Percentiles rank a stretch among this genome's conserved stretches.
Evolutionary conservation across 1,140 invertebrate species (phyloP).

Genomic region (Tenebrio molitor): DNA sequence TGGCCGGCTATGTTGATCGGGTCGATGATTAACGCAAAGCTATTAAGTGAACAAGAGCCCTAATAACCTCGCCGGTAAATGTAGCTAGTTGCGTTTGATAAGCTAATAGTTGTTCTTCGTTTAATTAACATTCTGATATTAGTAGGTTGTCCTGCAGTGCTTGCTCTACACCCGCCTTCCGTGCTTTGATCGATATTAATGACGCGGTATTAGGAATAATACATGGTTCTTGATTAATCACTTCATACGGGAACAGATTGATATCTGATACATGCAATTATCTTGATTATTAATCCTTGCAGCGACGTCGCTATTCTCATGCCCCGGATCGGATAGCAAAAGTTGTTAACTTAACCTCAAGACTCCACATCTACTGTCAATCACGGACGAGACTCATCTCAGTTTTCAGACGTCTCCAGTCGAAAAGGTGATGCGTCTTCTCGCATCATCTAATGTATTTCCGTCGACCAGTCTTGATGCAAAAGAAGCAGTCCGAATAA

Average conservation of each 20-base stretch:
- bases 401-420: not conserved
- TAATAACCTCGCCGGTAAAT: slow-evolving; percentile 36
- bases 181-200: slow-evolving; percentile 35
- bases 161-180: slow-evolving; percentile 28
- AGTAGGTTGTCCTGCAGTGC: slow-evolving; percentile 26
- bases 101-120: slow-evolving; percentile 39
- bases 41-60: slow-evolving; percentile 30
- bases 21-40: slow-evolving; percentile 34
- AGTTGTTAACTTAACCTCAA: slow-evolving; percentile 15
- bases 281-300: slow-evolving; percentile 31
- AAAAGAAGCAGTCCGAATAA: not conserved
- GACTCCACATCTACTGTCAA: slow-evolving; percentile 7
- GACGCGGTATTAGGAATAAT: slow-evolving; percentile 32
- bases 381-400: not conserved
- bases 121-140: slow-evolving; percentile 41
- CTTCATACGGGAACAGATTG: slow-evolving; percentile 23
- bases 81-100: slow-evolving; percentile 38
- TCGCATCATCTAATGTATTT: not conserved
- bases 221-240: slow-evolving; percentile 38
- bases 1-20: slow-evolving; percentile 23
- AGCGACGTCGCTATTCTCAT: slow-evolving; percentile 7
- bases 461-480: not conserved
- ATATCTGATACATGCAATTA: slow-evolving; percentile 33
- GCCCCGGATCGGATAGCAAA: slow-evolving; percentile 6
- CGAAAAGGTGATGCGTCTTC: not conserved